A percentile compares a stretch with the other conserved stretches of the same genome.
These are phyloP conservation scores for Dione juno DNA, from an alignment of 2,888 invertebrate species.

Conservation along the genomic window DNA sequence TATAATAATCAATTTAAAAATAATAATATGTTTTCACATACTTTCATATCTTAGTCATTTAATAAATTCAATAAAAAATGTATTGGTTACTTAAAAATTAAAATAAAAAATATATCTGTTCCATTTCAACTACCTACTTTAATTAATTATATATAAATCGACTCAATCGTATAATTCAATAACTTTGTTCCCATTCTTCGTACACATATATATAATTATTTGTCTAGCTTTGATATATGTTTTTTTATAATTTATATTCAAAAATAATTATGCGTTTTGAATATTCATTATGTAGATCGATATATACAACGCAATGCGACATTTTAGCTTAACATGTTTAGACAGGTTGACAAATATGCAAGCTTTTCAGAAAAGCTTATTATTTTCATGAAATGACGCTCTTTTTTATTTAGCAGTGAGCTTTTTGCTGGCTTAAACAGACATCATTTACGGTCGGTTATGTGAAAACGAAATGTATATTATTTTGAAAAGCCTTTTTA, in stretches of 20 bases:
- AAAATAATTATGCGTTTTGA: neutral
- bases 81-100: too few relatives aligned
- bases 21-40: too few relatives aligned
- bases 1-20: too few relatives aligned
- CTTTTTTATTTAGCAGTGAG: too few relatives aligned
- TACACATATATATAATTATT: neutral
- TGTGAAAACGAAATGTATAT: too few relatives aligned
- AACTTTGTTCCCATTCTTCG: neutral
- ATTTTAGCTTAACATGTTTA: neutral
- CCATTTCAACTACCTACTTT: too few relatives aligned
- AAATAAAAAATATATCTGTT: too few relatives aligned
- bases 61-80: too few relatives aligned
- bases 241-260: neutral
- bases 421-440: too few relatives aligned
- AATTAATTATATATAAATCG: neutral
- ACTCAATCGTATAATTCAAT: slow-evolving; percentile 1
- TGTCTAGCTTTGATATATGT: neutral
- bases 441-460: too few relatives aligned
- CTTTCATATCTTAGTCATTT: too few relatives aligned
- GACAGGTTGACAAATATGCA: neutral
- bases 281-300: slow-evolving; percentile 4
- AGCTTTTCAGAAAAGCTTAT: neutral
- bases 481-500: too few relatives aligned
- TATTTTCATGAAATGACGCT: neutral
- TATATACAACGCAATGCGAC: slow-evolving; percentile 9